Evolutionary conservation across 2,797 vertebrate genomes (phyloP), one percentile per base, ranked within the genome.

Genomic region (Ara ararauna): DNA sequence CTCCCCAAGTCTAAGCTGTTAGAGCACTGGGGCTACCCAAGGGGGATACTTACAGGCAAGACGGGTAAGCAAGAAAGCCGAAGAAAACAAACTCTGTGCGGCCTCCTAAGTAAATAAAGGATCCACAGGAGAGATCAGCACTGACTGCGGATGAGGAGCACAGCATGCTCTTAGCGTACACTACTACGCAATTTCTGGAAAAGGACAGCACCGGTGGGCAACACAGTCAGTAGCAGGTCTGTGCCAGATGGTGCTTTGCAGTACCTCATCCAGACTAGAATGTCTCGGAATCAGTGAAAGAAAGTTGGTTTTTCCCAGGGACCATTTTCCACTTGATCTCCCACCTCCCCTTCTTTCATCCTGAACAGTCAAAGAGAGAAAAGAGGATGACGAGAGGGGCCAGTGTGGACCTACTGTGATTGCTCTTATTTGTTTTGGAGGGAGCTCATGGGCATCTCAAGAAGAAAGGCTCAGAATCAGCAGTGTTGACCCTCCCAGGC

Each of bases 191-290:
- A 36, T 32, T 71, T 82, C 30, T 61, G 38, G 72, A 51, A 47
- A 58, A 65, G 45, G 24, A 13, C 62, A 87, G 67, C 0, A 9
- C 34, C 68, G 27, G 29, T 21, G 32, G 36, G n/a, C 36, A 47
- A 12, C 0, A 11, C 0, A 0, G n/a, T 24, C 64, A 61, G 54
- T 6, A 34, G 62, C 51, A 71, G 53, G 2, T 11, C 79, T 38
- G n/a, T 20, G 45, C 42, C 78, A 85, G 74, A 3, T 2, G 21
- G 45, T 47, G 72, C 53, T 76, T 11, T 73, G 74, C 20, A 24
- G 45, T 22, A 75, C 42, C n/a, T 61, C 32, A 17, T 66, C 54
- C 67, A 50, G 22, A 58, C 51, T 27, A n/a, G 34, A 38, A 87
- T 4, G 23, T 38, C 83, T 62, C 9, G 5, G 24, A 26, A 23